Base-by-base conservation (phyloP, 2,113 vertebrate species). In the Zootoca vivipara region DNA sequence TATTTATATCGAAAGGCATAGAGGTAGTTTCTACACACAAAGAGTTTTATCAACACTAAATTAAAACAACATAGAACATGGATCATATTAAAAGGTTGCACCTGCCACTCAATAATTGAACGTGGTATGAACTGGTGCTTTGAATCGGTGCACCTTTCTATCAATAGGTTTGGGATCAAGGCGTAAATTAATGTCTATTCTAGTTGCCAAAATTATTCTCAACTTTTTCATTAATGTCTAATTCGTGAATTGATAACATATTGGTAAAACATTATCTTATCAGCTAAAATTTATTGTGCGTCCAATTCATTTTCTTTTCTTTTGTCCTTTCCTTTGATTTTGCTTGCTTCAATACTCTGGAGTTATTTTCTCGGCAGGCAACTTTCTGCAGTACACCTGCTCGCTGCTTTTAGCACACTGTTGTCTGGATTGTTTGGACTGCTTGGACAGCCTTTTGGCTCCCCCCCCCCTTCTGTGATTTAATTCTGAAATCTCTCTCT, bases 231-330 rank as follows among this genome's bases (percentile, higher is more conserved):
- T 75, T 80, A 26, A 42, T 91, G 70, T 1, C 89, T 91, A 6
- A 7, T 13, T n/a, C 86, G 24, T 62, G 16, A 75, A 82, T 24
- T 65, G 24, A 35, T 86, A 0, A 0, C 30, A 82, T 90, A 90
- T 87, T 87, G 9, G 73, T 77, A 89, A 70, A n/a, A 86, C 87
- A 46, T 16, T 83, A 78, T 91, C 82, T 92, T 35, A 83, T 89
- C 28, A 86, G 90, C 87, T 86, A 80, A 22, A 74, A 9, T 77
- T 75, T 87, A 22, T 30, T 91, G 92, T 91, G 88, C 2, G 35
- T 85, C 46, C 69, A 78, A 6, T 88, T 1, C 28, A 0, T 35
- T 15, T 42, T 7, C 3, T 24, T 42, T 64, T 16, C 33, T 35
- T 40, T 30, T 12, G 8, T 58, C 20, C 56, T 74, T 75, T 4